Evolutionary conservation across 2,797 vertebrate species (phyloP).

Genomic region (Leptodactylus fallax): DNA sequence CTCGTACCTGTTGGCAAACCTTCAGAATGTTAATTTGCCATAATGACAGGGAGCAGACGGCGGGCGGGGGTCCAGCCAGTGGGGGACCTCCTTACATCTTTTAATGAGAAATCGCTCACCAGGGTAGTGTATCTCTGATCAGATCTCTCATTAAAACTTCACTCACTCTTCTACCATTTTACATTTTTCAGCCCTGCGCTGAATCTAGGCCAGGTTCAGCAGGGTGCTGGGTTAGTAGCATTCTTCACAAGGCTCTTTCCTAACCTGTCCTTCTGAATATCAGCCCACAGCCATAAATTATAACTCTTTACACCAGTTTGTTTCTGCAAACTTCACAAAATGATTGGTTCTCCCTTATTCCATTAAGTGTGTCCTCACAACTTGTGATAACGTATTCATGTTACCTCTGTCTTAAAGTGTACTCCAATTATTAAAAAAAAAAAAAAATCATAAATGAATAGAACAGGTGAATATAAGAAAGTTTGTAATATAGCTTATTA

Average conservation of each 20-base stretch:
- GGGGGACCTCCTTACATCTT: neutral
- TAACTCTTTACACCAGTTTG: neutral
- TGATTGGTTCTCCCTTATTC: no score
- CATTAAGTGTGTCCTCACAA: no score
- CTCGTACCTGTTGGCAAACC: constrained; percentile 26
- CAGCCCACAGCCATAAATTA: neutral
- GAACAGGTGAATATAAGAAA: no score
- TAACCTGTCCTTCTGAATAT: neutral
- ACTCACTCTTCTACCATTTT: neutral
- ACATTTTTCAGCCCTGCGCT: neutral
- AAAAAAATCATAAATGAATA: no score
- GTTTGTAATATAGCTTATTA: no score
- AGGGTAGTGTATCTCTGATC: neutral
- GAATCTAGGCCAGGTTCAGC: constrained; percentile 34
- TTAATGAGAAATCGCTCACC: constrained; percentile 48
- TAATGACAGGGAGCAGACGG: neutral
- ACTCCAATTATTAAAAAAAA: no score
- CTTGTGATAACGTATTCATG: no score
- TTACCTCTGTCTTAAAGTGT: no score
- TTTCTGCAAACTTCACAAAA: no score
- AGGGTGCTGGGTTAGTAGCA: neutral
- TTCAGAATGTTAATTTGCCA: constrained; percentile 25
- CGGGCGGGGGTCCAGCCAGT: neutral
- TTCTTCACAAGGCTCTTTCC: neutral
- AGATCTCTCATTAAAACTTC: constrained; percentile 38